Conservation (phyloP, 2,797 vertebrate genomes). For the Lepus oiostolus region DNA sequence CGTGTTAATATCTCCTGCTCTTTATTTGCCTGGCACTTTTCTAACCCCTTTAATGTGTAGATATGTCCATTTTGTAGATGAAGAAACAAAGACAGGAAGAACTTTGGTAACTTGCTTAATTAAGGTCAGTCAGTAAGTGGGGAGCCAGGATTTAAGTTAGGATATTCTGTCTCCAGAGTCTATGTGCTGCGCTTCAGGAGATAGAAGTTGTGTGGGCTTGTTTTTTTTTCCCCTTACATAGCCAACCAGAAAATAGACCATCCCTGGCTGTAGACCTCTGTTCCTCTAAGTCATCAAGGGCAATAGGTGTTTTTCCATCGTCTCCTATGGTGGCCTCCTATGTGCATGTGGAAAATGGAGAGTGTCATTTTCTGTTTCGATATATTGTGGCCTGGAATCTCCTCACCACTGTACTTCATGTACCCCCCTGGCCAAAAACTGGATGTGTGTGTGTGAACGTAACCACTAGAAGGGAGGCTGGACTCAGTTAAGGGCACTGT, state of each 20-base stretch:
- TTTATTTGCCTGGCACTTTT: not conserved
- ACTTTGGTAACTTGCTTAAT: not conserved
- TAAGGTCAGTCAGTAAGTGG: not conserved
- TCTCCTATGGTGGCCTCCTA: not conserved
- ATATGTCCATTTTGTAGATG: not conserved
- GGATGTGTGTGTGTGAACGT: not conserved
- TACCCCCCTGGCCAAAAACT: not conserved
- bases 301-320: not conserved
- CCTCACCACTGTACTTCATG: not conserved
- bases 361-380: constrained; percentile 33
- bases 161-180: not conserved
- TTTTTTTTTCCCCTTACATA: not conserved
- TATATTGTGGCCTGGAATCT: not conserved
- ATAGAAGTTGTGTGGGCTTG: not conserved
- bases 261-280: not conserved
- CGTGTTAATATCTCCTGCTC: not conserved
- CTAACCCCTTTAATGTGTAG: not conserved
- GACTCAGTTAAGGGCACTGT: not conserved
- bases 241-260: not conserved
- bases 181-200: not conserved
- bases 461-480: not conserved
- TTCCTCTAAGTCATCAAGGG: not conserved
- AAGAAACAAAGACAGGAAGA: not conserved
- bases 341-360: not conserved
- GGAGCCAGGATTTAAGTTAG: not conserved